Conservation (phyloP, 2,888 invertebrate genomes). For the Halocaridina rubra region DNA sequence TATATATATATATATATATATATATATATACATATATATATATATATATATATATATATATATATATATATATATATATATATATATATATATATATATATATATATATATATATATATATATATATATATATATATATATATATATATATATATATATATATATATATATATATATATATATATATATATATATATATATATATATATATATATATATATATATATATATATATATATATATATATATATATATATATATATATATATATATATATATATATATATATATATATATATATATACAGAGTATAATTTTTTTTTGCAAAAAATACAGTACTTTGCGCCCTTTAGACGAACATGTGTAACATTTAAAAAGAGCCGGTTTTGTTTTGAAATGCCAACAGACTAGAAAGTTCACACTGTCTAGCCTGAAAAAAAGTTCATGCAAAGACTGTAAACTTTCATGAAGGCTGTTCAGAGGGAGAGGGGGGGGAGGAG, state of each 20-base stretch:
- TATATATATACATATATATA: neutral
- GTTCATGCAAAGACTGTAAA: too few relatives aligned
- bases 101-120: neutral
- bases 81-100: neutral
- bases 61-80: neutral
- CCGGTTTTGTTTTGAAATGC: too few relatives aligned
- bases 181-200: neutral
- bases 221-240: neutral
- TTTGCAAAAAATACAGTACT: neutral
- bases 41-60: neutral
- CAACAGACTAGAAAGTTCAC: too few relatives aligned
- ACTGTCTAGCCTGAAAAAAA: too few relatives aligned
- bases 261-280: neutral
- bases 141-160: neutral
- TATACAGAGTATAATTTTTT: neutral
- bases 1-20: neutral
- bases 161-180: neutral
- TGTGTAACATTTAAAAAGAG: too few relatives aligned
- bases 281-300: neutral
- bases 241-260: neutral
- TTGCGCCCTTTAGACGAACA: too few relatives aligned
- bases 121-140: neutral
- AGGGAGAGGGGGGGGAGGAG: too few relatives aligned
- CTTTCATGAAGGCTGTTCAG: too few relatives aligned
- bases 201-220: neutral